A percentile compares a stretch with the other conserved stretches of the same genome.
Evolutionary conservation across 2,113 vertebrate genomes (phyloP).

Genomic region (Astur gentilis): DNA sequence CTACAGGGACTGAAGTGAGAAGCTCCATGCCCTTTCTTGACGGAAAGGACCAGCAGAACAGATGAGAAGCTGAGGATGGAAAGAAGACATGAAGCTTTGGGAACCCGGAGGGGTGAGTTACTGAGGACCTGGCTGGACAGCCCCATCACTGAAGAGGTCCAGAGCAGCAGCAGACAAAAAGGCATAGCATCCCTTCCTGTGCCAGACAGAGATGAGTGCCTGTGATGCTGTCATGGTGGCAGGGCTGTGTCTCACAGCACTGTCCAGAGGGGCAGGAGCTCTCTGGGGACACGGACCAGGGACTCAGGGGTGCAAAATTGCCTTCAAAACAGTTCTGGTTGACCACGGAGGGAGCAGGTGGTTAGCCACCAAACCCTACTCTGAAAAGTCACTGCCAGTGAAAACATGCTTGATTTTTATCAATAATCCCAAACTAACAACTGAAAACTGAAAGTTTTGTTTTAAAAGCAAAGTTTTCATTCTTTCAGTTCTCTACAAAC

Average conservation of each 20-base stretch:
- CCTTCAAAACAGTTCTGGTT: not conserved
- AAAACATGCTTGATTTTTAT: not conserved
- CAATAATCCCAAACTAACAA: not conserved
- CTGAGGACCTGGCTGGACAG: not conserved
- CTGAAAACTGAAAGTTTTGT: not conserved
- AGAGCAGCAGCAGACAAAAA: not conserved
- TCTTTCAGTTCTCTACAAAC: not conserved
- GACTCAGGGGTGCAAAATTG: not conserved
- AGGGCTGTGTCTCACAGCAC: not conserved
- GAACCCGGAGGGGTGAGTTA: not conserved
- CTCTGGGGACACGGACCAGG: not conserved
- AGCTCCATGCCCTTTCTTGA: not conserved
- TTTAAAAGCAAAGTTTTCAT: not conserved
- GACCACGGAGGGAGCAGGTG: not conserved
- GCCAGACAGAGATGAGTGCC: rapidly evolving
- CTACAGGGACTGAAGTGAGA: not conserved
- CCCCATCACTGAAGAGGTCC: not conserved
- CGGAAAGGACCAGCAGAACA: not conserved
- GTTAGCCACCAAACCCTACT: constrained; percentile 3
- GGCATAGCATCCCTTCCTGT: not conserved
- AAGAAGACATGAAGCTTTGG: not conserved
- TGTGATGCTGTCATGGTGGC: not conserved
- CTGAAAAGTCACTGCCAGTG: not conserved
- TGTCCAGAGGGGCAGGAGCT: not conserved
- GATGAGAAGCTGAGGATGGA: not conserved